These are phyloP conservation scores for Myathropa florea DNA, from an alignment of 2,888 invertebrate genomes.

Conservation along the genomic window DNA sequence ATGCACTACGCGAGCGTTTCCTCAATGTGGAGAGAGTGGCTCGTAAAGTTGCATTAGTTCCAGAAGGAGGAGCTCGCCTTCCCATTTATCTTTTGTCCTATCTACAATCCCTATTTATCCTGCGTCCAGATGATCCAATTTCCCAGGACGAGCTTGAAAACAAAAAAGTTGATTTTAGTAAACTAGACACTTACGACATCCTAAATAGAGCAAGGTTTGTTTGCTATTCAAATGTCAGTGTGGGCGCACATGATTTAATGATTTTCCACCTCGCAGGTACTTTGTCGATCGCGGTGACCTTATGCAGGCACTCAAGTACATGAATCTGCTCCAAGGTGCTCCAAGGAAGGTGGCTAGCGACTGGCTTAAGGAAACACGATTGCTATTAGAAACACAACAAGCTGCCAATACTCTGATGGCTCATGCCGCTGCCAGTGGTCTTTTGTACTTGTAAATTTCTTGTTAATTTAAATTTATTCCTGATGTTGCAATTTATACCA, in stretches of 20 bases:
- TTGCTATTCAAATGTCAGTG: not conserved
- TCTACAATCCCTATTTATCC: conserved; percentile 91
- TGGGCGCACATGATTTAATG: not conserved
- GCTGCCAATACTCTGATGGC: conserved; percentile 94
- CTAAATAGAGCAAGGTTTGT: conserved; percentile 91
- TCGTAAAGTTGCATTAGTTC: conserved; percentile 91
- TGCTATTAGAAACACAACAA: conserved; percentile 93
- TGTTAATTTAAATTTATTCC: conserved; percentile 32
- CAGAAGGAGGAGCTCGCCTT: conserved; percentile 92
- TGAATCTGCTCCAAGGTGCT: conserved; percentile 93
- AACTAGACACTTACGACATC: conserved; percentile 92
- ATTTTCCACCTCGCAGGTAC: conserved; percentile 83
- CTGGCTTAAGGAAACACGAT: conserved; percentile 92
- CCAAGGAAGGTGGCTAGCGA: conserved; percentile 90
- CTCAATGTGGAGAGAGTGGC: conserved; percentile 90
- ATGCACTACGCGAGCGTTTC: conserved; percentile 91
- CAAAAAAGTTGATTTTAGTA: conserved; percentile 86
- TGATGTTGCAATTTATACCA: not conserved
- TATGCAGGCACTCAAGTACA: conserved; percentile 91
- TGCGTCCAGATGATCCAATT: conserved; percentile 86
- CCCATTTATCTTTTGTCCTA: conserved; percentile 92
- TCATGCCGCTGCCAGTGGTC: conserved; percentile 89
- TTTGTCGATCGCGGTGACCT: conserved; percentile 95
- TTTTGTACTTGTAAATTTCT: conserved; percentile 79
- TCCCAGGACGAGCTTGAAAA: conserved; percentile 88